Evolutionary conservation across 2,888 invertebrate species (phyloP).

Genomic region (Andrena fulva): DNA sequence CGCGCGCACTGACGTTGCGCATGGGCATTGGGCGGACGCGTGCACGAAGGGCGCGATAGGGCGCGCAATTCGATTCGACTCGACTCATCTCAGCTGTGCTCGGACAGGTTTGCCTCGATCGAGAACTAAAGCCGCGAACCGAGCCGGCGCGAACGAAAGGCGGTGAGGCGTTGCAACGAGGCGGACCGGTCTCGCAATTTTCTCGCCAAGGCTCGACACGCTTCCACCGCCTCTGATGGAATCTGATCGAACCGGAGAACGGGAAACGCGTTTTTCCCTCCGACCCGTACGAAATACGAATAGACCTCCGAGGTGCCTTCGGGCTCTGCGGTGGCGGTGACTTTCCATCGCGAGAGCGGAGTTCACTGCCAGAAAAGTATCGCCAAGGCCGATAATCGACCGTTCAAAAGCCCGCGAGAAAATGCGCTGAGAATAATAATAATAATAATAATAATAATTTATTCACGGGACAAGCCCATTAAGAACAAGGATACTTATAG

Average conservation of each 20-base stretch:
- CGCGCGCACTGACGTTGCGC: not conserved
- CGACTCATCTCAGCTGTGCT: not conserved
- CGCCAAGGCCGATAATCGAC: slow-evolving; percentile 26
- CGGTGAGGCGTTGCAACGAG: slow-evolving; percentile 13
- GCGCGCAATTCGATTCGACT: not conserved
- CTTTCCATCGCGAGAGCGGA: slow-evolving; percentile 31
- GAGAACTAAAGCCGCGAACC: not conserved
- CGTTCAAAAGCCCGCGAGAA: slow-evolving; percentile 4
- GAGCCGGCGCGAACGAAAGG: slow-evolving; percentile 15
- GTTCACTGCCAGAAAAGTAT: slow-evolving; percentile 48
- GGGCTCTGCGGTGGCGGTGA: too few relatives aligned
- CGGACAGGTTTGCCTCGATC: slow-evolving; percentile 4
- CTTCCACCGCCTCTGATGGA: not conserved
- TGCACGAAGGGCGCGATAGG: not conserved
- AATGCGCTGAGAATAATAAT: not conserved
- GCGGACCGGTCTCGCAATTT: slow-evolving; percentile 41
- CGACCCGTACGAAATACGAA: too few relatives aligned
- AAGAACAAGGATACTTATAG: too few relatives aligned
- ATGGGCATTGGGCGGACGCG: not conserved
- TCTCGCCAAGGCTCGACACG: not conserved
- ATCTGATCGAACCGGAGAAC: not conserved
- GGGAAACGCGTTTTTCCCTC: not conserved
- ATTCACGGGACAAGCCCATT: too few relatives aligned
- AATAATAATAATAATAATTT: too few relatives aligned
- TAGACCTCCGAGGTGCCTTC: too few relatives aligned